Conservation (phyloP, 1,140 invertebrate species). For the Zaprionus ornatus region DNA sequence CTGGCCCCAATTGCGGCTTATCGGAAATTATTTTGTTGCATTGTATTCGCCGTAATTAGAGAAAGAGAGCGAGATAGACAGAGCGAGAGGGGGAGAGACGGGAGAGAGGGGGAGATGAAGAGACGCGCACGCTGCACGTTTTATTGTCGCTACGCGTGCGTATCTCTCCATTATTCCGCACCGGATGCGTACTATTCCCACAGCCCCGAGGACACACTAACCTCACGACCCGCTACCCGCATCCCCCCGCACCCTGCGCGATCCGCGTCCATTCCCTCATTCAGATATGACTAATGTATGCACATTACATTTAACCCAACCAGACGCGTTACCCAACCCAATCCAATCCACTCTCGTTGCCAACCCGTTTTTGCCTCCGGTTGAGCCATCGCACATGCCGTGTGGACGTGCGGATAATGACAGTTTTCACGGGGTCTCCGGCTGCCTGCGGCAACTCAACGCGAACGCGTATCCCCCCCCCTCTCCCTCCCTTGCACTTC, state of each 20-base stretch:
- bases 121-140: conserved; percentile 43
- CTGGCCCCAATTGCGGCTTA: conserved; percentile 30
- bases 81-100: conserved; percentile 31
- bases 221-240: background rate
- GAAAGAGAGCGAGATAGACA: conserved; percentile 2
- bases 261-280: background rate
- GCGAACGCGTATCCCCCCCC: background rate
- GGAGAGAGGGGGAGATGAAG: background rate
- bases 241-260: background rate
- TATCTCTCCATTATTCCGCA: conserved; percentile 50
- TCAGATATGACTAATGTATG: conserved; percentile 75
- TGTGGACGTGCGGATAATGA: conserved; percentile 66
- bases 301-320: conserved; percentile 51
- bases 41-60: conserved; percentile 61
- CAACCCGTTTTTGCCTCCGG: background rate
- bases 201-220: conserved; percentile 36
- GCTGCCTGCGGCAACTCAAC: conserved; percentile 28
- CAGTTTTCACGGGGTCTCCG: conserved; percentile 27
- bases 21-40: conserved; percentile 41
- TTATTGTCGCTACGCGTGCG: conserved; percentile 65
- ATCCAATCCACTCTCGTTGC: background rate
- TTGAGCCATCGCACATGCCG: conserved; percentile 11
- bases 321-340: conserved; percentile 5
- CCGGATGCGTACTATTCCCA: conserved; percentile 41
- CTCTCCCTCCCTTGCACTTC: background rate